Base-by-base conservation (phyloP, 2,797 vertebrate genomes). In the Danio choprae region DNA sequence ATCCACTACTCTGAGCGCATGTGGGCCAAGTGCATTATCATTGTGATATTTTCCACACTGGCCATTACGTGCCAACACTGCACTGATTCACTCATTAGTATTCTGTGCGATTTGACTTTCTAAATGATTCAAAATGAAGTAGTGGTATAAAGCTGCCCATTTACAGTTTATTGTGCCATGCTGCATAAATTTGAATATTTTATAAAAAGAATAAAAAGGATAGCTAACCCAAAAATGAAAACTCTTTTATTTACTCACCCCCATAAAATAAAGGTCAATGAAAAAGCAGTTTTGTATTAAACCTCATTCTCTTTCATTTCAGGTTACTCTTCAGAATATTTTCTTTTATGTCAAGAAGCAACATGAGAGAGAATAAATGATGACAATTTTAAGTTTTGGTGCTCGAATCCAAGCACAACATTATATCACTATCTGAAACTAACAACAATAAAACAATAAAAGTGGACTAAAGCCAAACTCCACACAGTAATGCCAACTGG, bases 41-140 rank as follows among this genome's bases (percentile, higher is more conserved):
- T 20, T 76, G 58, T 81, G 68, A 67, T 51, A 55, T 79, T 79
- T 59, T 81, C 56, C 75, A 60, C 36, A 48, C 20, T 43, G 64
- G 62, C 40, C 51, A 6, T 13, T 69, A 40, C 4, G 10, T 58
- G 65, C 41, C 50, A 75, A 40, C 41, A 67, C 59, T 46, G 13
- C 62, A 64, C 38, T 80, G 80, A 84, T 82, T 84, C 80, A 82
- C 44, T 51, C 36, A 70, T 83, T 71, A 69, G 74, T 76, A 79
- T 62, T 59, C 62, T 59, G 73, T 80, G 72, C 20, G 50, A 75
- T 77, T 79, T 64, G 44, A 43, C 65, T 5, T 60, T 79, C 38
- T 71, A 4, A 5, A 55, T 81, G 20, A 81, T 48, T 85, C 59
- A 72, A 12, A 41, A 62, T 63, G 71, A 65, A 76, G 58, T 51